Conservation (phyloP, 2,888 invertebrate genomes). For the Diplolepis rosae region DNA sequence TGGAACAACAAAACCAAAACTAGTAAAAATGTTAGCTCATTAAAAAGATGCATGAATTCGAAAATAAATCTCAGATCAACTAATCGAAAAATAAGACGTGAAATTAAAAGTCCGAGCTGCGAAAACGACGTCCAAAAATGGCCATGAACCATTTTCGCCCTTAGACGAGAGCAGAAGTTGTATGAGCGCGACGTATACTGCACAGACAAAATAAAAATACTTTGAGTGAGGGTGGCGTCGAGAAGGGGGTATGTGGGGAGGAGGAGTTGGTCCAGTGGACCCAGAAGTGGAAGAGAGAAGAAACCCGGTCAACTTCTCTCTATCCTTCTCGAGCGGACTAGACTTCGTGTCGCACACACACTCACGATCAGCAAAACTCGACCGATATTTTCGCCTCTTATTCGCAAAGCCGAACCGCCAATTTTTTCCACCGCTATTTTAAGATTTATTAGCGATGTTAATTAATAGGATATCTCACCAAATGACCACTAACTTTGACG, state of each 20-base stretch:
- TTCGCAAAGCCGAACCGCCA: constrained; percentile 34
- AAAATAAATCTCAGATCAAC: background rate
- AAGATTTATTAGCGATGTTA: constrained; percentile 67
- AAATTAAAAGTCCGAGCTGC: constrained; percentile 41
- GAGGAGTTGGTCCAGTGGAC: constrained; percentile 21
- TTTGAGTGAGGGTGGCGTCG: constrained; percentile 35
- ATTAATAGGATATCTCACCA: constrained; percentile 62
- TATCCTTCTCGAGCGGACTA: constrained; percentile 44
- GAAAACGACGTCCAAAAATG: constrained; percentile 56
- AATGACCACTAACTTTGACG: constrained; percentile 51
- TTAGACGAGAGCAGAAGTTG: constrained; percentile 52
- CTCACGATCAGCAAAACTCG: constrained; percentile 42
- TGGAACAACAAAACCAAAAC: too few relatives aligned
- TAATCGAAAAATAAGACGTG: background rate
- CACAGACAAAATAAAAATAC: constrained; percentile 70
- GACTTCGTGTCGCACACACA: constrained; percentile 34
- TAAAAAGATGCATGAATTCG: background rate
- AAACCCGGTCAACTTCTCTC: constrained; percentile 60
- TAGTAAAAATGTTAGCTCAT: background rate
- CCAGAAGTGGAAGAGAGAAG: constrained; percentile 39
- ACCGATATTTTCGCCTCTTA: constrained; percentile 49
- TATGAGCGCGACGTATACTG: constrained; percentile 53
- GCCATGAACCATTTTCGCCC: constrained; percentile 70
- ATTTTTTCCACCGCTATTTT: constrained; percentile 36
- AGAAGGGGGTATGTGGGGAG: constrained; percentile 33